Evolutionary conservation across 2,888 invertebrate species (phyloP), one percentile per base, ranked within the genome.

Genomic region (Brachyopa scutellaris): DNA sequence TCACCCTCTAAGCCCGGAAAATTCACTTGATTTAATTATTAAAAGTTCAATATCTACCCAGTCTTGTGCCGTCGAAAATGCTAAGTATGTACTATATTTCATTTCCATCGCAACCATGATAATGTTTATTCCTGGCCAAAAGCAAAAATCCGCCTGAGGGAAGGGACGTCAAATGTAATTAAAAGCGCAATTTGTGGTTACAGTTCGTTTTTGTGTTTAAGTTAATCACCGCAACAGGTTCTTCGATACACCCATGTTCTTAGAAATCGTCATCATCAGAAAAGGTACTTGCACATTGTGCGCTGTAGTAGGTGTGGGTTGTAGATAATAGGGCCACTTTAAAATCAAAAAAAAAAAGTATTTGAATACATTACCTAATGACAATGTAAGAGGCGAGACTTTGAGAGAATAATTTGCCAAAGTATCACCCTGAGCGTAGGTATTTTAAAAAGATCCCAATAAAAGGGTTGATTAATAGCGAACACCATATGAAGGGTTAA

Each of bases 131-230:
- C 40, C 26, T 26, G 17, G 57, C 36, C 40, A 17, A 15, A 5
- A 13, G 29, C n/a, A 51, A 17, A 15, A 51, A 15, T 51, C 31
- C 19, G 11, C 21, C 7, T 4, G 7, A 31, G 8, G 21, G 8
- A 7, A 19, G 13, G 33, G 55, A 29, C 47, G 13, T 72, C 13
- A 38, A 73, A 72, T 72, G 61, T 66, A 61, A 79, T 73, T 79
- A 47, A 72, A 79, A 26, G 29, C 19, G 5, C 13, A 42, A 21
- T 70, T 64, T 64, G 29, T 59, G 38, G 66, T 45, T 45, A 59
- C 19, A 31, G 70, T 55, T 66, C 51, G 36, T 40, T 36, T 9
- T 13, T 23, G 0, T 38, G 0, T 36, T 2, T 17, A 19, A 9
- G n/a, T 19, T 11, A 51, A 38, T 26, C 36, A 13, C 7, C 42